A percentile compares a stretch with the other conserved stretches of the same genome.
phyloP scores from a whole-genome alignment of 2,797 vertebrate species.

The Heliangelus exortis region DNA sequence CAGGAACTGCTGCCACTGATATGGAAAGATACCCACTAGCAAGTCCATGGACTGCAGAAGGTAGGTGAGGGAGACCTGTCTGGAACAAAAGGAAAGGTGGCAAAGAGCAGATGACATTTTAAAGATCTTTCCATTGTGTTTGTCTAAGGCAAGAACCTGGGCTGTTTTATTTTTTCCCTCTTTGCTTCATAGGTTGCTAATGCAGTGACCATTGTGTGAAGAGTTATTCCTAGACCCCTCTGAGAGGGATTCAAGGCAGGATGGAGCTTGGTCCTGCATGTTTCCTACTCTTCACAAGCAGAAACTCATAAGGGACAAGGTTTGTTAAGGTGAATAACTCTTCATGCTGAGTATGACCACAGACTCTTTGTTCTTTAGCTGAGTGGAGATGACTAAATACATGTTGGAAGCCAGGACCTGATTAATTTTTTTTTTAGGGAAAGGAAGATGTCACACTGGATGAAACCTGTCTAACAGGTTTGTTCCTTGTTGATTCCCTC shows the following conservation, averaged over 20 bases:
- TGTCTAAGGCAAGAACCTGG: background rate
- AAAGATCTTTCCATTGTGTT: background rate
- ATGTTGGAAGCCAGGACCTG: background rate
- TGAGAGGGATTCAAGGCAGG: background rate
- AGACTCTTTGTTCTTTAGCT: background rate
- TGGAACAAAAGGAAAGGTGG: background rate
- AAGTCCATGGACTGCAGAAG: accelerated
- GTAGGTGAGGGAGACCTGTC: background rate
- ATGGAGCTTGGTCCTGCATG: background rate
- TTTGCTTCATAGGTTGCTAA: background rate
- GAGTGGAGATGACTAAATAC: background rate
- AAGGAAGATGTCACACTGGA: background rate
- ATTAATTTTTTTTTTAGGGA: background rate
- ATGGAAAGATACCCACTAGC: accelerated
- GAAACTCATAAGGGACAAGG: background rate
- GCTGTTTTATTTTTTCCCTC: too few relatives aligned
- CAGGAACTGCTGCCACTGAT: background rate
- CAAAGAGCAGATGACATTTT: background rate
- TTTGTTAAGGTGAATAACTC: background rate
- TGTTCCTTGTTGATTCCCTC: background rate
- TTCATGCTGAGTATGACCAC: background rate
- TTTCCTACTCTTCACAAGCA: background rate
- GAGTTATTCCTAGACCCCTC: background rate
- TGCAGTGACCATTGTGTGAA: accelerated
- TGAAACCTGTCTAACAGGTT: background rate